Conservation (phyloP, 2,888 invertebrate genomes). For the Drepana falcataria region DNA sequence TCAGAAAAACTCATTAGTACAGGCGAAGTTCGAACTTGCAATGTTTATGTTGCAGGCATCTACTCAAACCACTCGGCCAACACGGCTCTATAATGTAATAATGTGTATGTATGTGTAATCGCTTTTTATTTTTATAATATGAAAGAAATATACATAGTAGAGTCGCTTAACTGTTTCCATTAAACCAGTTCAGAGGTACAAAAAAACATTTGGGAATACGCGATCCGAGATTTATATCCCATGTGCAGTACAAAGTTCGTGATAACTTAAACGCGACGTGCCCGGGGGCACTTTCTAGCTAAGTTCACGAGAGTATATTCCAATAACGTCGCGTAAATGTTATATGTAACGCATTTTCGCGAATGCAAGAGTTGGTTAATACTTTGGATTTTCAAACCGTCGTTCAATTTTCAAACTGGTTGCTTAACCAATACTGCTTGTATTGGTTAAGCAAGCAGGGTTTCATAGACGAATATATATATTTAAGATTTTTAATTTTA, state of each 20-base stretch:
- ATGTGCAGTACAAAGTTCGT: slow-evolving; percentile 21
- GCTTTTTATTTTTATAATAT: too few relatives aligned
- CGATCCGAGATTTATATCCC: not conserved
- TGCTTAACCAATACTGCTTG: too few relatives aligned
- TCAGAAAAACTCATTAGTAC: too few relatives aligned
- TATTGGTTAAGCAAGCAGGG: not conserved
- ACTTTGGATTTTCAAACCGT: slow-evolving; percentile 11
- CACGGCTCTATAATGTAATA: too few relatives aligned
- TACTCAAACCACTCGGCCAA: too few relatives aligned
- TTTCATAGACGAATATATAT: too few relatives aligned
- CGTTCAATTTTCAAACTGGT: not conserved
- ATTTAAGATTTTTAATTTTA: too few relatives aligned
- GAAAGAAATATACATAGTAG: too few relatives aligned
- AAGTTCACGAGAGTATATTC: slow-evolving; percentile 21
- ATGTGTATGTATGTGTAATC: too few relatives aligned
- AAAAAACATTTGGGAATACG: not conserved
- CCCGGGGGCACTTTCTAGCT: slow-evolving; percentile 26
- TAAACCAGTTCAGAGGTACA: not conserved
- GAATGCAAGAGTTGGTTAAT: slow-evolving; percentile 26
- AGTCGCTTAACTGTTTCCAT: not conserved
- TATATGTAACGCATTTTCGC: slow-evolving; percentile 22
- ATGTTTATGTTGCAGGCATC: too few relatives aligned
- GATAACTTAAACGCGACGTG: slow-evolving; percentile 26
- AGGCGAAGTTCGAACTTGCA: too few relatives aligned
- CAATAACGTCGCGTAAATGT: slow-evolving; percentile 26